These are phyloP conservation scores for Caenorhabditis inopinata DNA, from an alignment of 1,140 invertebrate species.

Conservation along the genomic window DNA sequence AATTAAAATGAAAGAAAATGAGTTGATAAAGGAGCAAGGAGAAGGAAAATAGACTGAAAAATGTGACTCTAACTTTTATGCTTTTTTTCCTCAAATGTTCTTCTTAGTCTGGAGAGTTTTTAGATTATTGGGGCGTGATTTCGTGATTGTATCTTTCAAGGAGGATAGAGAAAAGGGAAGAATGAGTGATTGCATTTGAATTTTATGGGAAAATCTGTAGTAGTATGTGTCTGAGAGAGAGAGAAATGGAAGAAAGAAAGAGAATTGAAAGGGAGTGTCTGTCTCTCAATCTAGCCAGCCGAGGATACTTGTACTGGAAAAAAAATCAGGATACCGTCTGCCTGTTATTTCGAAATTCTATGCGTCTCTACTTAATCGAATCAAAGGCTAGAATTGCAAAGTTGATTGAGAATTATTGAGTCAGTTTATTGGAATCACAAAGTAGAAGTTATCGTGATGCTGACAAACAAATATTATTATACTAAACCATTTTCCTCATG, in stretches of 20 bases:
- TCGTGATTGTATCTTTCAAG: neutral
- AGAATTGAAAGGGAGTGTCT: slow-evolving; percentile 1
- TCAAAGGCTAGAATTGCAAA: too few species aligned
- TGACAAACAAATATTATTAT: too few species aligned
- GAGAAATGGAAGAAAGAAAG: neutral
- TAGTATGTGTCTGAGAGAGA: neutral
- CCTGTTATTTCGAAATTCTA: neutral
- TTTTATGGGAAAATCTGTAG: slow-evolving; percentile 25
- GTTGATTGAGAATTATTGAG: too few species aligned
- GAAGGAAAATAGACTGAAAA: too few species aligned
- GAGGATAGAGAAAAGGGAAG: neutral
- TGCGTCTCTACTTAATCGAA: neutral
- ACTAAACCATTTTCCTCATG: too few species aligned
- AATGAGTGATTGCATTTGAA: slow-evolving; percentile 21
- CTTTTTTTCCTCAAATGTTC: too few species aligned
- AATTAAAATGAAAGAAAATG: neutral
- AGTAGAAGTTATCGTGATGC: too few species aligned
- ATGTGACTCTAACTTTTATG: too few species aligned
- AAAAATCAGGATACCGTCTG: neutral
- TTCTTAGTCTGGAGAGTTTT: too few species aligned
- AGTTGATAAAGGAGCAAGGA: too few species aligned
- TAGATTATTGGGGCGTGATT: neutral
- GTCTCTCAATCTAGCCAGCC: neutral
- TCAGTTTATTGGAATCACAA: too few species aligned
- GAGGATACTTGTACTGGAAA: slow-evolving; percentile 5